Percentiles rank a stretch among this genome's conserved stretches.
phyloP scores from a whole-genome alignment of 2,888 invertebrate species.

The Brachypterus glaber region DNA sequence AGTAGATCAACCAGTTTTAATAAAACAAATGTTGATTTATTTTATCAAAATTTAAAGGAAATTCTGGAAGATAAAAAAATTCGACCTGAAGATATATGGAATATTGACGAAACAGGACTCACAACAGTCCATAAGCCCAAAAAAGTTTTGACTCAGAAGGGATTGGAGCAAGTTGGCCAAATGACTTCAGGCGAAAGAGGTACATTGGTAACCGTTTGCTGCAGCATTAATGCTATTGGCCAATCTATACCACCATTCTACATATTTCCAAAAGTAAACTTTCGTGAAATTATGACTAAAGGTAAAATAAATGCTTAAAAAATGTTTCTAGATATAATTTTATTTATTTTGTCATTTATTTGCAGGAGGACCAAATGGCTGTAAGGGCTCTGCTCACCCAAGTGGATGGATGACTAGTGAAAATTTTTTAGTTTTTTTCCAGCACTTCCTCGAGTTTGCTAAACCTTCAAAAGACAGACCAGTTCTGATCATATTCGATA shows the following conservation, averaged over 20 bases:
- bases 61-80: constrained; percentile 7
- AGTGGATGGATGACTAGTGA: not conserved
- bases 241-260: constrained; percentile 7
- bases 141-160: constrained; percentile 9
- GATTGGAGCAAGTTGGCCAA: constrained; percentile 12
- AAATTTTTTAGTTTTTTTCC: not conserved
- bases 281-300: constrained; percentile 1
- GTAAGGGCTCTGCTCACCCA: not conserved
- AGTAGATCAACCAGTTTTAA: constrained; percentile 9
- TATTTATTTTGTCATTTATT: too few relatives aligned
- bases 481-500: not conserved
- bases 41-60: constrained; percentile 10
- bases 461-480: not conserved
- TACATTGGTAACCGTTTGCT: constrained; percentile 11
- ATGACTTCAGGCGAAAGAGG: constrained; percentile 10
- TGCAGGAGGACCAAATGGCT: too few relatives aligned
- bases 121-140: constrained; percentile 12
- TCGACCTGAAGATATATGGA: constrained; percentile 4
- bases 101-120: constrained; percentile 9
- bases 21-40: constrained; percentile 11
- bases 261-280: constrained; percentile 10
- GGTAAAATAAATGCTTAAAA: too few relatives aligned
- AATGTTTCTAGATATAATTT: too few relatives aligned
- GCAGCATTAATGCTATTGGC: constrained; percentile 10
- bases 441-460: not conserved